Conservation (phyloP, 2,888 invertebrate genomes). For the Noctuana brunneofusca region DNA sequence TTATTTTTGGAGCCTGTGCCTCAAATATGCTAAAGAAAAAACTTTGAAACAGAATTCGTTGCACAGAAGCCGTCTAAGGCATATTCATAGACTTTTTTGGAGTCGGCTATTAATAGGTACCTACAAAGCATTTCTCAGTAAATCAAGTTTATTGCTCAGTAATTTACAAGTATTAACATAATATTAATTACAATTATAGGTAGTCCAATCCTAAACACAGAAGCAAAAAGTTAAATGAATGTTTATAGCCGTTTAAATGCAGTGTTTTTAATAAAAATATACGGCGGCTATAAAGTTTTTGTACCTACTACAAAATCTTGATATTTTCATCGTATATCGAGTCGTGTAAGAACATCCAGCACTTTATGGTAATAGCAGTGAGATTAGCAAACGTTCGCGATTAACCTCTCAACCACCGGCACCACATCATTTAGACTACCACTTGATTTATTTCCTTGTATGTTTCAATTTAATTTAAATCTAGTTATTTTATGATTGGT, state of each 20-base stretch:
- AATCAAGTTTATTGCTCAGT: not conserved
- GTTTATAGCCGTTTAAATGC: not conserved
- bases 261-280: not conserved
- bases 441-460: conserved; percentile 36
- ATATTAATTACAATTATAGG: not conserved
- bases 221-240: not conserved
- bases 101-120: no score
- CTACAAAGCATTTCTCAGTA: not conserved
- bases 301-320: no score
- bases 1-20: no score
- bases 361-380: conserved; percentile 51
- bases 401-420: conserved; percentile 46
- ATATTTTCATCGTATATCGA: not conserved
- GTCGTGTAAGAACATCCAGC: conserved; percentile 24
- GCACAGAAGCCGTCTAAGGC: no score
- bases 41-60: no score
- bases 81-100: no score
- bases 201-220: not conserved
- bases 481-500: conserved; percentile 6
- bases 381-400: conserved; percentile 48
- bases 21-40: no score
- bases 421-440: conserved; percentile 37
- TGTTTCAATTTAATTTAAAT: conserved; percentile 32
- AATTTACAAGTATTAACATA: not conserved
- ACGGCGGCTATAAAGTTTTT: not conserved